Evolutionary conservation across 1,140 invertebrate species (phyloP).

Genomic region (Acyrthosiphon pisum): DNA sequence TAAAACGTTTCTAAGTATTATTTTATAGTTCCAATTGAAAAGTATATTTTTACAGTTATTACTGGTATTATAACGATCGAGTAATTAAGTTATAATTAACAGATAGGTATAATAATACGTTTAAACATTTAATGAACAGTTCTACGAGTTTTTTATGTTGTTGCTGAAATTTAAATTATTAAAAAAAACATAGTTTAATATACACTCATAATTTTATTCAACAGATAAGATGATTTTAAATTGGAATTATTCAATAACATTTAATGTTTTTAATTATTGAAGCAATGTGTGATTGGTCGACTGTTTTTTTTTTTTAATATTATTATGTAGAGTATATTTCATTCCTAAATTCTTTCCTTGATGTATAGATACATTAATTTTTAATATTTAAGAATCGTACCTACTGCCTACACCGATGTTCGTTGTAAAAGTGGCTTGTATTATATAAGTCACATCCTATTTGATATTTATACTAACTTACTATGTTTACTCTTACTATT

Average conservation of each 20-base stretch:
- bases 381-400: background rate
- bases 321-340: background rate
- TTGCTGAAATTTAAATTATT: background rate
- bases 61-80: background rate
- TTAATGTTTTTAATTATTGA: background rate
- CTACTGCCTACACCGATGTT: background rate
- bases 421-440: background rate
- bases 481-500: too few relatives aligned
- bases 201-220: background rate
- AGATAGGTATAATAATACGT: background rate
- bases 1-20: conserved; percentile 9
- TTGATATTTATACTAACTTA: too few relatives aligned
- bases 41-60: conserved; percentile 2
- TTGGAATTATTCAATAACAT: too few relatives aligned
- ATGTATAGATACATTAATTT: background rate
- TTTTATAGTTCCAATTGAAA: background rate
- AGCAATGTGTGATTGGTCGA: background rate
- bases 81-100: background rate
- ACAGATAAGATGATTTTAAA: background rate
- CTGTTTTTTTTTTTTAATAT: background rate
- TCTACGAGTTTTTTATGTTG: background rate
- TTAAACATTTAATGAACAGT: background rate
- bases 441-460: background rate
- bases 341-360: background rate
- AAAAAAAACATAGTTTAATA: background rate